Percentiles rank a stretch among this genome's conserved stretches.
Conservation (phyloP, 2,888 invertebrate genomes). For the Terebella lapidaria region DNA sequence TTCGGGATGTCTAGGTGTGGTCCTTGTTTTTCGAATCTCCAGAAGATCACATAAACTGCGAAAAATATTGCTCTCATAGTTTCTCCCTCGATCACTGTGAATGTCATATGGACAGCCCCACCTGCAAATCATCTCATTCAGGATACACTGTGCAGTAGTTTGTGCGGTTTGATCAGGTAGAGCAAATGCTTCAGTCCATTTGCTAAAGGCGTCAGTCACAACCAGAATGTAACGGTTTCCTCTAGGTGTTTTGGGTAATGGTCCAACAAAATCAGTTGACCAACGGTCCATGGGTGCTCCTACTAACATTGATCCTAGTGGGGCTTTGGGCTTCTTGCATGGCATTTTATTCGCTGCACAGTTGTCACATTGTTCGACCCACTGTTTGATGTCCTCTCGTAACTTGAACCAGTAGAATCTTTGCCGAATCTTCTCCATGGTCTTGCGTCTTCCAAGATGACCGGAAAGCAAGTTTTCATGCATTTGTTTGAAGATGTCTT, state of each 20-base stretch:
- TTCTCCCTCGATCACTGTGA: constrained; percentile 22
- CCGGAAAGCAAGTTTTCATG: constrained; percentile 15
- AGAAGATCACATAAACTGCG: constrained; percentile 24
- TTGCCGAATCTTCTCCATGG: constrained; percentile 6
- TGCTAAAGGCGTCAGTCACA: constrained; percentile 22
- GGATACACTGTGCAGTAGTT: constrained; percentile 16
- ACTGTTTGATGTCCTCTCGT: constrained; percentile 11
- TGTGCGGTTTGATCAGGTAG: constrained; percentile 20
- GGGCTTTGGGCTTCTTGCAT: constrained; percentile 8
- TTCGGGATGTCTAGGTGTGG: constrained; percentile 18
- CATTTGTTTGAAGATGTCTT: constrained; percentile 9
- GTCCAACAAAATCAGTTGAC: constrained; percentile 22
- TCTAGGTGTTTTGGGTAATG: constrained; percentile 18
- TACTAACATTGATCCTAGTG: constrained; percentile 15
- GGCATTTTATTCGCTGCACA: constrained; percentile 17
- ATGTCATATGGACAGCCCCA: constrained; percentile 16
- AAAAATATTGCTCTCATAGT: constrained; percentile 23
- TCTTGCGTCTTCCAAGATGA: constrained; percentile 20
- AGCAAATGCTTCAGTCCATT: constrained; percentile 20
- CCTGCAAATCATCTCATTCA: constrained; percentile 23
- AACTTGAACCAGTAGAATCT: constrained; percentile 19
- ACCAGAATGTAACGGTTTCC: constrained; percentile 24
- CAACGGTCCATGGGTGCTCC: no score
- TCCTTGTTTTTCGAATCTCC: constrained; percentile 23
- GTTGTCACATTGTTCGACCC: constrained; percentile 16